phyloP scores from a whole-genome alignment of 2,797 vertebrate genomes.

The Fratercula arctica region DNA sequence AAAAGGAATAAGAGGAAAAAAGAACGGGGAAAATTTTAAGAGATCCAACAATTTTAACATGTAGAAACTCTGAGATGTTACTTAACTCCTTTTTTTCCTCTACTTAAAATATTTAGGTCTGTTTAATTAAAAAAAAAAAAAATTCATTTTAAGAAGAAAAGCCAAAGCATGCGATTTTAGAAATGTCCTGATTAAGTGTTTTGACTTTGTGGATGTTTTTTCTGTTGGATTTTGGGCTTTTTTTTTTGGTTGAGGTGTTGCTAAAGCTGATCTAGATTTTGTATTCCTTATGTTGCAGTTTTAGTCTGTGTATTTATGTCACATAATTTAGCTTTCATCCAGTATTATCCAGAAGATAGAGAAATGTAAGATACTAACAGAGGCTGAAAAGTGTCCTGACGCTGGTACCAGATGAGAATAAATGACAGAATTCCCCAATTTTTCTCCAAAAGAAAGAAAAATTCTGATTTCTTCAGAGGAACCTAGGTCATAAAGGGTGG shows the following conservation, averaged over 20 bases:
- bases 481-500: not conserved
- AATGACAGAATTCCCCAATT: not conserved
- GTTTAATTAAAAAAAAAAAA: not conserved
- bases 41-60: not conserved
- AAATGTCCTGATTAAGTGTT: not conserved
- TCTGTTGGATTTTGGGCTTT: rapidly evolving
- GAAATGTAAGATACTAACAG: not conserved
- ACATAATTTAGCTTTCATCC: not conserved
- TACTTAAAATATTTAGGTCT: not conserved
- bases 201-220: not conserved
- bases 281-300: not conserved
- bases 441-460: not conserved
- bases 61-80: not conserved
- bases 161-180: not conserved
- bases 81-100: not conserved
- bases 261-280: not conserved
- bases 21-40: not conserved
- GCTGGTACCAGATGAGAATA: not conserved
- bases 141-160: not conserved
- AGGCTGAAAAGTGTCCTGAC: not conserved
- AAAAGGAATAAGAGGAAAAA: not conserved
- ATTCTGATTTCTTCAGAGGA: not conserved
- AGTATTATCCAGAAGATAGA: not conserved
- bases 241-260: not conserved
- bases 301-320: not conserved